These are phyloP conservation scores for Gastrophysa polygoni DNA, from an alignment of 2,888 invertebrate species.

Conservation along the genomic window DNA sequence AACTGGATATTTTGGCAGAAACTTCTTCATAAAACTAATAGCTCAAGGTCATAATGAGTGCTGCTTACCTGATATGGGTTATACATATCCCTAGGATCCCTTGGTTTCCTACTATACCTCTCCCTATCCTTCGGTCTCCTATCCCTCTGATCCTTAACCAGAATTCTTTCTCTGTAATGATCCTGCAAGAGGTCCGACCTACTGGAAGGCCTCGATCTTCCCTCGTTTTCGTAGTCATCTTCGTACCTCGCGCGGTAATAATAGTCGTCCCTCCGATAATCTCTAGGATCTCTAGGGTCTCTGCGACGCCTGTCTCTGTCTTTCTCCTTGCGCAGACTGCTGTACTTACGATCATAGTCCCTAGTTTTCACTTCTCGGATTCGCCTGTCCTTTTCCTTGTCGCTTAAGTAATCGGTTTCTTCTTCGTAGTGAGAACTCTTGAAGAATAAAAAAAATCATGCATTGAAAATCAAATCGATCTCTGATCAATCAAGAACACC, in stretches of 20 bases:
- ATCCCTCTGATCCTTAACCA: conserved; percentile 55
- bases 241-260: conserved; percentile 48
- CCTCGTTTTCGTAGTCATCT: conserved; percentile 52
- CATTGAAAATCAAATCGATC: neutral
- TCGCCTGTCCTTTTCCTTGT: conserved; percentile 65
- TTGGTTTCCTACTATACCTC: conserved; percentile 46
- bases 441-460: conserved; percentile 28
- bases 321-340: conserved; percentile 54
- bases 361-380: conserved; percentile 49
- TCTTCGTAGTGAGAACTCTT: conserved; percentile 64
- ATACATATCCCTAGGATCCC: conserved; percentile 52
- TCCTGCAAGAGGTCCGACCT: conserved; percentile 58
- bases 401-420: conserved; percentile 72
- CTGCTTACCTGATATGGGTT: conserved; percentile 54
- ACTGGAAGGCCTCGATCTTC: conserved; percentile 54
- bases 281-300: conserved; percentile 52
- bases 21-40: neutral
- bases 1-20: too few species aligned
- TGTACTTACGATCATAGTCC: conserved; percentile 55
- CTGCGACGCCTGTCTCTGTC: conserved; percentile 53
- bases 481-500: neutral
- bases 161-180: conserved; percentile 50
- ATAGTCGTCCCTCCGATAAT: conserved; percentile 50
- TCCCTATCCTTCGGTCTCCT: conserved; percentile 45
- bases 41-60: neutral